phyloP scores from a whole-genome alignment of 2,888 invertebrate species.

The Sarcophaga carnaria region DNA sequence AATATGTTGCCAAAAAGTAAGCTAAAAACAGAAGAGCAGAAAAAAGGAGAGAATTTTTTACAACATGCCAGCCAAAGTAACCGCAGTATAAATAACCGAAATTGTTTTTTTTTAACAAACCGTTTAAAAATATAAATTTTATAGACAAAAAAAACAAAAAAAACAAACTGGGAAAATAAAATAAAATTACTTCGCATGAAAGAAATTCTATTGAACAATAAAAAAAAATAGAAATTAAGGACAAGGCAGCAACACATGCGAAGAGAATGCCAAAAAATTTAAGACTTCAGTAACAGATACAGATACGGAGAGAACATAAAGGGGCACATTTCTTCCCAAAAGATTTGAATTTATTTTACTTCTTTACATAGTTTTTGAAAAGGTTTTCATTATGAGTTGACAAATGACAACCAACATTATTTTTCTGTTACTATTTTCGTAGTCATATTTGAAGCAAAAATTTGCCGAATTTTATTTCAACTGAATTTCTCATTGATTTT shows the following conservation, averaged over 20 bases:
- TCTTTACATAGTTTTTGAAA: too few species aligned
- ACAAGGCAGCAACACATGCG: conserved; percentile 4
- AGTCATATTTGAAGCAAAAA: too few species aligned
- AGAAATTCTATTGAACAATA: not conserved
- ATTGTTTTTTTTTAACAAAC: conserved; percentile 4
- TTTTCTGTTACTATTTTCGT: too few species aligned
- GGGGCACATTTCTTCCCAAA: too few species aligned
- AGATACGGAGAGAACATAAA: too few species aligned
- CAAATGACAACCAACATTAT: too few species aligned
- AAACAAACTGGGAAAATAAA: conserved; percentile 38
- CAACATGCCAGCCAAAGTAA: conserved; percentile 56
- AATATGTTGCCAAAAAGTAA: conserved; percentile 51
- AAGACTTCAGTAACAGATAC: not conserved
- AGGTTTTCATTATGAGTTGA: too few species aligned
- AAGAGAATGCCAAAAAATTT: conserved; percentile 25
- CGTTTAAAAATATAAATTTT: conserved; percentile 48
- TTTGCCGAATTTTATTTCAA: too few species aligned
- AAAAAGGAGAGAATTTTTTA: conserved; percentile 24
- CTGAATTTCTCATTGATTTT: too few species aligned
- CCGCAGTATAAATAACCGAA: conserved; percentile 57
- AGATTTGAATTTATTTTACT: too few species aligned
- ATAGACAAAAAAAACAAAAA: not conserved
- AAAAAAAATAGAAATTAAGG: not conserved
- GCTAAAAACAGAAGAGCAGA: conserved; percentile 1
- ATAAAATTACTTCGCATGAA: conserved; percentile 21